Evolutionary conservation across 2,113 vertebrate genomes (phyloP), one percentile per base, ranked within the genome.

Genomic region (Ochotona curzoniae): DNA sequence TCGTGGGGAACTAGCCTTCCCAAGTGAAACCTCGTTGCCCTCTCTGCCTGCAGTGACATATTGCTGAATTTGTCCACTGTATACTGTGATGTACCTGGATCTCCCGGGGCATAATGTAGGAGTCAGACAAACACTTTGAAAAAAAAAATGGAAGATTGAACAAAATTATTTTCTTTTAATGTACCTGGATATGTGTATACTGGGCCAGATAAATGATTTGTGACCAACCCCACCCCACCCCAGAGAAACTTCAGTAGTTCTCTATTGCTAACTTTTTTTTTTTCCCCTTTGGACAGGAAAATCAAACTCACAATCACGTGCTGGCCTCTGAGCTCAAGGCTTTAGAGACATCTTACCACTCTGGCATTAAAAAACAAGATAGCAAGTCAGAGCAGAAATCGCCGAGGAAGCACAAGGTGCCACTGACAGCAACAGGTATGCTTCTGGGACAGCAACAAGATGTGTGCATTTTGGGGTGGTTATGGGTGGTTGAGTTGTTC

Each of bases 371-470:
- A 97, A 91, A 88, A 3, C 97, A 98, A 92, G 96, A 96, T 90
- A 97, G 97, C 94, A 97, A 98, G 85, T 57, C 97, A 38, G 98
- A 99, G 96, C 98, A 98, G 94, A 97, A 84, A 23, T 21, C 96
- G 85, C 96, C 90, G 79, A 96, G 9, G 98, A 98, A 89, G 97
- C 98, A 98, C 90, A 98, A 98, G 78, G 94, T 99, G 80, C 99
- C 99, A 85, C 98, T 99, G 98, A 98, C 98, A 67, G 98, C 99
- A 10, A 84, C 97, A 98, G 99, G 99, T 99, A 98, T 71, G 89
- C 28, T 44, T 76, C 67, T 63, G 74, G 49, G 30, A 57, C 10
- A 66, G 54, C 2, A 4, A 23, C 51, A 38, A 69, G 67, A 54
- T 9, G 0, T 64, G 60, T 47, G 9, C 8, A 10, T 18, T 57